phyloP scores from a whole-genome alignment of 2,888 invertebrate genomes.

The Balanococcus diminutus region DNA sequence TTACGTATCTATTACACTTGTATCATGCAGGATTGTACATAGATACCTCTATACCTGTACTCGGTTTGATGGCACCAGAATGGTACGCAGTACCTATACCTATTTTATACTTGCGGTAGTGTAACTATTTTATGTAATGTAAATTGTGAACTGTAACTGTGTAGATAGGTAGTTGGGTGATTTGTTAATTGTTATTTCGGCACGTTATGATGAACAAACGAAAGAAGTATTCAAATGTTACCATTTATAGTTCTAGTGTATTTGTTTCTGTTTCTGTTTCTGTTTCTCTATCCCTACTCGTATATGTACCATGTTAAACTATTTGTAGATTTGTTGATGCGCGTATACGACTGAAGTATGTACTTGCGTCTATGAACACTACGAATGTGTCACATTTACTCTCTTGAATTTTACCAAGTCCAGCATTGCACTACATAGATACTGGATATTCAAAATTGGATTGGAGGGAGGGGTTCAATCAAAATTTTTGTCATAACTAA shows the following conservation, averaged over 20 bases:
- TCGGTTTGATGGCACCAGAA: background rate
- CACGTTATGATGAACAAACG: background rate
- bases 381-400: background rate
- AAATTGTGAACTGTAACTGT: background rate
- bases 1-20: too few species aligned
- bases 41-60: background rate
- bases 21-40: background rate
- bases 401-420: too few species aligned
- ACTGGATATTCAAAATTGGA: too few species aligned
- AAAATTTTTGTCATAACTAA: too few species aligned
- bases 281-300: too few species aligned
- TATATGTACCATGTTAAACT: background rate
- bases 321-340: too few species aligned
- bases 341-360: too few species aligned
- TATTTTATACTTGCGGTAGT: background rate
- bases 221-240: constrained; percentile 17
- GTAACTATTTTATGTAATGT: background rate
- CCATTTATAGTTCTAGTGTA: background rate
- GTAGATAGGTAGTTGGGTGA: background rate
- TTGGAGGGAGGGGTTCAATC: too few species aligned
- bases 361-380: background rate
- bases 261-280: background rate
- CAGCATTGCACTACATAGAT: too few species aligned
- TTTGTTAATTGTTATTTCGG: too few species aligned
- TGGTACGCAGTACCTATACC: background rate